These are phyloP conservation scores for Druceiella hillmani DNA, from an alignment of 2,888 invertebrate species.

Conservation along the genomic window DNA sequence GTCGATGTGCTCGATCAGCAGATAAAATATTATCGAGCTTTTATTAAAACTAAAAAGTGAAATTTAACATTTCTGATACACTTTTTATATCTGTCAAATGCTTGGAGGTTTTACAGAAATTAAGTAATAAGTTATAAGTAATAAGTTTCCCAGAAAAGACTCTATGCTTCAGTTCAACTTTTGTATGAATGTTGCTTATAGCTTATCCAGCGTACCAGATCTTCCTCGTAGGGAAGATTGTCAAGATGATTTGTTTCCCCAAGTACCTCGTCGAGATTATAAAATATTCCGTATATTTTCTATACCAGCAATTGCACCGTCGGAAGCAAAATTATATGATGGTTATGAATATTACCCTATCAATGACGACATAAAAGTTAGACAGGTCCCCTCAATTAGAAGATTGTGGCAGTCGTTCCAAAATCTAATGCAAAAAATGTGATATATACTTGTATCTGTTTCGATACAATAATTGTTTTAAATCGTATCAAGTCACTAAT, in stretches of 20 bases:
- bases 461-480: too few relatives aligned
- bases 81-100: conserved; percentile 26
- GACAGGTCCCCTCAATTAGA: too few relatives aligned
- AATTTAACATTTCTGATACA: conserved; percentile 26
- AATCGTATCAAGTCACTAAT: too few relatives aligned
- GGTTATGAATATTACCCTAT: conserved; percentile 25
- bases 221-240: conserved; percentile 3
- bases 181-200: too few relatives aligned
- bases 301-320: conserved; percentile 18
- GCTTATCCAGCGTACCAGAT: conserved; percentile 11
- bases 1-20: conserved; percentile 23
- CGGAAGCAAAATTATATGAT: conserved; percentile 23
- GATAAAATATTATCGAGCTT: conserved; percentile 26
- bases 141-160: too few relatives aligned
- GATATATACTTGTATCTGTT: too few relatives aligned
- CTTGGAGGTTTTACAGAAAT: conserved; percentile 25
- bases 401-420: too few relatives aligned
- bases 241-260: conserved; percentile 3
- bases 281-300: too few relatives aligned
- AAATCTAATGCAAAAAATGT: too few relatives aligned
- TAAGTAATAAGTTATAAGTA: too few relatives aligned
- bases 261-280: too few relatives aligned
- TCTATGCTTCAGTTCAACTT: too few relatives aligned
- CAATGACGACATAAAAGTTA: conserved; percentile 23
- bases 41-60: conserved; percentile 28